Evolutionary conservation across 2,797 vertebrate genomes (phyloP).

Genomic region (Parotocinclus haroldoi): DNA sequence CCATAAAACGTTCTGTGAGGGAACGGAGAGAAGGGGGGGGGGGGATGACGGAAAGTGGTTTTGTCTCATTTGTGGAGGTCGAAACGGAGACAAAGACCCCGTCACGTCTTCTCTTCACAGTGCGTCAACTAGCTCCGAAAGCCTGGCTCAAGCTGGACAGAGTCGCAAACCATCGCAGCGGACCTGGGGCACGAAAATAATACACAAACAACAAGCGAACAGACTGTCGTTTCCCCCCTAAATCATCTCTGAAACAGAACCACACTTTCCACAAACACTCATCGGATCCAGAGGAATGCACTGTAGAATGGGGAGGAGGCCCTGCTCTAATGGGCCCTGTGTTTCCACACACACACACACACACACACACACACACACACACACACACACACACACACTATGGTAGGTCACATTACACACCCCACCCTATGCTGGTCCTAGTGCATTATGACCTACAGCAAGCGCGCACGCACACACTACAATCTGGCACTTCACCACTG

Average conservation of each 20-base stretch:
- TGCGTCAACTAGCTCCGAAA: slow-evolving; percentile 57
- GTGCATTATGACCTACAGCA: slow-evolving; percentile 52
- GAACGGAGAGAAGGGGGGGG: slow-evolving; percentile 15
- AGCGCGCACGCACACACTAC: slow-evolving; percentile 30
- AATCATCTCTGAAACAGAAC: slow-evolving; percentile 4
- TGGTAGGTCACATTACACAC: slow-evolving; percentile 35
- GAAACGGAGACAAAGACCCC: slow-evolving; percentile 59
- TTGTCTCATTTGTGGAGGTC: slow-evolving; percentile 42
- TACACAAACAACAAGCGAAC: not conserved
- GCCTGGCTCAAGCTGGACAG: not conserved
- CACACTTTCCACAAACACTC: slow-evolving; percentile 1
- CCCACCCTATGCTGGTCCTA: slow-evolving; percentile 43
- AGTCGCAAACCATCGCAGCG: slow-evolving; percentile 6
- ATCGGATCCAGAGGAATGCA: slow-evolving; percentile 32
- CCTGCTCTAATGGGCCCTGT: slow-evolving; percentile 41
- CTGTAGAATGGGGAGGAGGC: slow-evolving; percentile 42
- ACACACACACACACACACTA: slow-evolving; percentile 33
- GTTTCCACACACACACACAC: slow-evolving; percentile 29
- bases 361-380: slow-evolving; percentile 20
- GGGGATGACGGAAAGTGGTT: slow-evolving; percentile 33
- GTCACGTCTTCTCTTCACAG: slow-evolving; percentile 63
- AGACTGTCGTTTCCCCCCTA: slow-evolving; percentile 1
- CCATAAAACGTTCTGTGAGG: slow-evolving; percentile 36
- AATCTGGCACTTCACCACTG: slow-evolving; percentile 25
- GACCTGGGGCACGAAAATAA: not conserved